Percentiles rank a stretch among this genome's conserved stretches.
Conservation (phyloP, 53 echinoderm and acorn worm species). For the Stichopus horrens region DNA sequence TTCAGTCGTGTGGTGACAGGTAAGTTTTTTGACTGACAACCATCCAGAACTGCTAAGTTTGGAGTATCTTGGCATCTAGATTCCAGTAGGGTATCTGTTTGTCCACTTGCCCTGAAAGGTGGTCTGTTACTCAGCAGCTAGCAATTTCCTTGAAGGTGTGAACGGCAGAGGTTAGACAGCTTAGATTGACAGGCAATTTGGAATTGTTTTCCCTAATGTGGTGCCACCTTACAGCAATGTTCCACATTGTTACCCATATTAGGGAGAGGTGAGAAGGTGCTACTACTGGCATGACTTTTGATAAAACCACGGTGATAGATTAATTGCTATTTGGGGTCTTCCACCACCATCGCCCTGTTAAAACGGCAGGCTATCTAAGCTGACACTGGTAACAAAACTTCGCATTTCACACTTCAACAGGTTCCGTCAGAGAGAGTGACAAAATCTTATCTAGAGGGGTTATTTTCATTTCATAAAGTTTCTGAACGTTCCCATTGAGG, state of each 20-base stretch:
- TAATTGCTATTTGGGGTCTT: slow-evolving; percentile 19
- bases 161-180: neutral
- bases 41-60: too few relatives aligned
- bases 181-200: slow-evolving; percentile 36
- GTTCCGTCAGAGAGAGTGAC: slow-evolving; percentile 9
- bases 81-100: too few relatives aligned
- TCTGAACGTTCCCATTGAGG: neutral
- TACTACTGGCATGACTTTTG: slow-evolving; percentile 5
- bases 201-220: slow-evolving; percentile 3
- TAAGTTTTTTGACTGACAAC: too few relatives aligned
- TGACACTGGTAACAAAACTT: slow-evolving; percentile 32
- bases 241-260: neutral
- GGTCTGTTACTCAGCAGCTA: too few relatives aligned
- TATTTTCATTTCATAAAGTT: slow-evolving; percentile 17
- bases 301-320: slow-evolving; percentile 19
- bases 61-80: too few relatives aligned
- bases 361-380: slow-evolving; percentile 28
- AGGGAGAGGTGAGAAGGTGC: slow-evolving; percentile 22
- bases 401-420: slow-evolving; percentile 30
- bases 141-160: neutral
- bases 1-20: too few relatives aligned
- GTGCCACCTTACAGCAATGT: slow-evolving; percentile 10
- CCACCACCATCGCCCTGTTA: neutral
- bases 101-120: too few relatives aligned
- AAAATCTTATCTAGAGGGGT: slow-evolving; percentile 3